Percentiles rank a stretch among this genome's conserved stretches.
These are phyloP conservation scores for Pomacea canaliculata DNA, from an alignment of 2,888 invertebrate genomes.

Conservation along the genomic window DNA sequence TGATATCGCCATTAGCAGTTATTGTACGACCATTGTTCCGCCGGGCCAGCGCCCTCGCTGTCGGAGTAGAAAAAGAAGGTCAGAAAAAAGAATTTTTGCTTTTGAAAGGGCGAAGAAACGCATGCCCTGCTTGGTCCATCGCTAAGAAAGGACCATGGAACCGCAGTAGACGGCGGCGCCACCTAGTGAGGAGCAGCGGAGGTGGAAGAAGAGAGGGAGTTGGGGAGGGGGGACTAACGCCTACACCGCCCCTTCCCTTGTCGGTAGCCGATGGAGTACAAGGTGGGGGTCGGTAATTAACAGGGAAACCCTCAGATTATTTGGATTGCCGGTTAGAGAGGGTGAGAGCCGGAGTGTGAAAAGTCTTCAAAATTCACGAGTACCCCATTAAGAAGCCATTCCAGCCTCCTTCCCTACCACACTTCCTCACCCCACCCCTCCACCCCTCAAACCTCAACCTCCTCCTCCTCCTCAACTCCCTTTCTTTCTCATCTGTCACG, in stretches of 20 bases:
- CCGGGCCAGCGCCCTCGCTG: slow-evolving; percentile 28
- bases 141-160: no score
- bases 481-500: background rate
- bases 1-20: slow-evolving; percentile 25
- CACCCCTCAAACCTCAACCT: background rate
- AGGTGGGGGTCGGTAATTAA: slow-evolving; percentile 17
- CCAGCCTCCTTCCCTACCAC: background rate
- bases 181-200: background rate
- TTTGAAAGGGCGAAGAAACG: no score
- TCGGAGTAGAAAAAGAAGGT: background rate
- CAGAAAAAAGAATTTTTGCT: no score
- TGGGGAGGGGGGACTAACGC: background rate
- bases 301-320: slow-evolving; percentile 21
- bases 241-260: background rate
- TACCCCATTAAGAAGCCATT: slow-evolving; percentile 18
- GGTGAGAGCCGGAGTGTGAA: background rate
- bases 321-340: slow-evolving; percentile 22
- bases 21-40: slow-evolving; percentile 31
- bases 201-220: background rate
- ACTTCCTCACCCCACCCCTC: background rate
- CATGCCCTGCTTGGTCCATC: no score
- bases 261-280: background rate
- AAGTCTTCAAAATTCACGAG: slow-evolving; percentile 17
- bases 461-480: background rate
- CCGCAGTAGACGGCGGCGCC: background rate